Conservation (phyloP, 2,888 invertebrate species). For the Oithona nana region DNA sequence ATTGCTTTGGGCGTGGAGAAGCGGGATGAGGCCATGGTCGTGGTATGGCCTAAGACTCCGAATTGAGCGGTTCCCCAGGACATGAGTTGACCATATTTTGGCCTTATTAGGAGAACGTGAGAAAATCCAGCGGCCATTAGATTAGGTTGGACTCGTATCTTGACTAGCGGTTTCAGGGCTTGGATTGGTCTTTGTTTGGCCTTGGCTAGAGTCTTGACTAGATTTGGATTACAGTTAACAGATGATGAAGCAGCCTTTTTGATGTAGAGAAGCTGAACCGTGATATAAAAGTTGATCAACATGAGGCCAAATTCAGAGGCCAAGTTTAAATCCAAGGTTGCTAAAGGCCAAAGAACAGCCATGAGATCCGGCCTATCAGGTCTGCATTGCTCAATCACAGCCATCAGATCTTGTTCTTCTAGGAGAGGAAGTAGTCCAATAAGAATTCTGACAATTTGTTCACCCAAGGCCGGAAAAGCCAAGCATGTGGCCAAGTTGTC, state of each 20-base stretch:
- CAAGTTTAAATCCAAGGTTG: background rate
- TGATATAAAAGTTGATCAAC: background rate
- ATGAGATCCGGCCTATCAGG: background rate
- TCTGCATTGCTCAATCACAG: background rate
- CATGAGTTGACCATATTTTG: background rate
- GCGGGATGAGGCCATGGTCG: background rate
- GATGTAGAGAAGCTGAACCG: background rate
- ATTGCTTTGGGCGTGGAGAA: background rate
- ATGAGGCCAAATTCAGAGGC: background rate
- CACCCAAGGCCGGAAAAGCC: background rate
- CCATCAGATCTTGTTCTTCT: background rate
- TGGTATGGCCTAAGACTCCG: slow-evolving; percentile 1
- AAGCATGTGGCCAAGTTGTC: background rate
- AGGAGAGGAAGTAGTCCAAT: slow-evolving; percentile 1
- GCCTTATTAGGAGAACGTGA: slow-evolving; percentile 5
- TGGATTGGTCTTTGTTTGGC: background rate
- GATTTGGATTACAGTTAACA: background rate
- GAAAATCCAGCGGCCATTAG: background rate
- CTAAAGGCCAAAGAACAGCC: background rate
- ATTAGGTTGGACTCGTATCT: background rate
- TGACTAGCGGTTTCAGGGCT: background rate
- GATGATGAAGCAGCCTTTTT: too few relatives aligned
- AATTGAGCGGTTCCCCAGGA: background rate
- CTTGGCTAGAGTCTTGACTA: background rate
- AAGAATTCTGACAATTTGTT: background rate